Percentiles rank a stretch among this genome's conserved stretches.
phyloP scores from a whole-genome alignment of 2,113 vertebrate genomes.

The Pimephales promelas region DNA sequence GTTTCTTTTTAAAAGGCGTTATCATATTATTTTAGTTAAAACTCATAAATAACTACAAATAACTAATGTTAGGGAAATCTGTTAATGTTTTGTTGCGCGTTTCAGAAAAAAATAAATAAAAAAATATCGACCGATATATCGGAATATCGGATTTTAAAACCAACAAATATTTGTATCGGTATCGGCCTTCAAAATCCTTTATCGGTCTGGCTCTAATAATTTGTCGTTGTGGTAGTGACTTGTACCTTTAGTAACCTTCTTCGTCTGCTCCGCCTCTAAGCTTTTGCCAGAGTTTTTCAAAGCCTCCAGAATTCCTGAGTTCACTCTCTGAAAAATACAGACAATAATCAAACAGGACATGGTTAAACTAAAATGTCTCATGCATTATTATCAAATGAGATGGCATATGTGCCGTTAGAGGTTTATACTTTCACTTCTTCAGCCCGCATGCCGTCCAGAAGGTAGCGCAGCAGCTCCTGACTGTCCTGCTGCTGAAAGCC shows the following conservation, averaged over 20 bases:
- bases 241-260: constrained; percentile 86
- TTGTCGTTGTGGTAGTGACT: not conserved
- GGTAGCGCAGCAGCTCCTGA: constrained; percentile 93
- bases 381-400: not conserved
- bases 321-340: constrained; percentile 81
- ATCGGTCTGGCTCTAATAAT: too few species aligned
- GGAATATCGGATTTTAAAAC: too few species aligned
- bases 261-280: constrained; percentile 81
- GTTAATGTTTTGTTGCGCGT: too few species aligned
- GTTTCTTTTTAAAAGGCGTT: too few species aligned
- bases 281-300: constrained; percentile 81
- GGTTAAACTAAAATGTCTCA: not conserved
- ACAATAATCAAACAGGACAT: not conserved
- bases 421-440: constrained; percentile 86
- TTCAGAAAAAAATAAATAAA: too few species aligned
- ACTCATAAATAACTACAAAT: too few species aligned
- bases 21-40: too few species aligned
- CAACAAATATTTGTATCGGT: too few species aligned
- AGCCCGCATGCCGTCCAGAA: constrained; percentile 93
- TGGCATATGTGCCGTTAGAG: not conserved
- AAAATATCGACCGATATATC: too few species aligned
- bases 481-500: constrained; percentile 99
- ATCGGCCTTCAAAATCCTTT: too few species aligned
- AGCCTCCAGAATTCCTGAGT: constrained; percentile 80
- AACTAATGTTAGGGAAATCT: too few species aligned